Conservation (phyloP, 2,113 vertebrate genomes). For the Sinocyclocheilus grahami region DNA sequence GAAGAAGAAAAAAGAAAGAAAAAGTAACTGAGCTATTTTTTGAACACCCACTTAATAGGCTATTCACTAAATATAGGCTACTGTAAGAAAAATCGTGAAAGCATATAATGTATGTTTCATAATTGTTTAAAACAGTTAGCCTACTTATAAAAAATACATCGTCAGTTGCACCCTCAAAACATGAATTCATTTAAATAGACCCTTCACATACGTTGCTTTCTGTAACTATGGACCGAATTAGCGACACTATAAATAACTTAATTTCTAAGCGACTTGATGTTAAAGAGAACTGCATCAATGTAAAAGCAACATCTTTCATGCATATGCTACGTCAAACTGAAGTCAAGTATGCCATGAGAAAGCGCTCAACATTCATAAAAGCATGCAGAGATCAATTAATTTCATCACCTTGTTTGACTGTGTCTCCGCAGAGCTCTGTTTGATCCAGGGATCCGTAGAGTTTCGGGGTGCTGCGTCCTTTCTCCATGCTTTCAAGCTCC, state of each 20-base stretch:
- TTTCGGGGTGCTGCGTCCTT: slow-evolving; percentile 63
- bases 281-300: background rate
- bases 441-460: slow-evolving; percentile 75
- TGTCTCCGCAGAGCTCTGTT: slow-evolving; percentile 64
- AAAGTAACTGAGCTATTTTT: background rate
- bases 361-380: no score
- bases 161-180: background rate
- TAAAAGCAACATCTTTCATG: background rate
- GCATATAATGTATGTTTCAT: background rate
- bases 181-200: background rate
- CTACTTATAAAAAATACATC: background rate
- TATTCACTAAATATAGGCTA: background rate
- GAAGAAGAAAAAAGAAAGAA: background rate
- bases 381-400: background rate
- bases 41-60: background rate
- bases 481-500: slow-evolving; percentile 69
- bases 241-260: background rate
- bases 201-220: background rate
- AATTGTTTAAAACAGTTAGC: background rate
- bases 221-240: background rate
- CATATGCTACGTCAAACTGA: background rate
- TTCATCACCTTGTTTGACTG: slow-evolving; percentile 68
- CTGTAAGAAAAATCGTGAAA: background rate
- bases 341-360: background rate
- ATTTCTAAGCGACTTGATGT: background rate